These are phyloP conservation scores for Andrena hattorfiana DNA, from an alignment of 2,888 invertebrate species.

Conservation along the genomic window DNA sequence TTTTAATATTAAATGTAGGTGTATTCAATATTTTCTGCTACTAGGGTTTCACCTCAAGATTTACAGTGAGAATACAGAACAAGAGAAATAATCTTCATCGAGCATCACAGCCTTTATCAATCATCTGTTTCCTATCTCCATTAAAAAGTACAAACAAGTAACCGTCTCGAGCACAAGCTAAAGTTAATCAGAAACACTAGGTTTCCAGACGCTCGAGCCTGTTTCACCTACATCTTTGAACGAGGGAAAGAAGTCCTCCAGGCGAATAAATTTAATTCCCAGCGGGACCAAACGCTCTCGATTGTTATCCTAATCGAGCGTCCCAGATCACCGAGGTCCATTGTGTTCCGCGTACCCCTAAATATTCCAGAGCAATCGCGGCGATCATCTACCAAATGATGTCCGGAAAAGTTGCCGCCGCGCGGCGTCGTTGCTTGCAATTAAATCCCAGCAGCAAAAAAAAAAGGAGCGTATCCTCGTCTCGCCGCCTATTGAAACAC, in stretches of 20 bases:
- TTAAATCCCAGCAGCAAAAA: background rate
- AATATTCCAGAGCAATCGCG: background rate
- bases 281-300: background rate
- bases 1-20: no score
- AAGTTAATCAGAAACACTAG: no score
- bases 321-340: background rate
- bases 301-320: slow-evolving; percentile 10
- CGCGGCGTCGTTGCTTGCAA: background rate
- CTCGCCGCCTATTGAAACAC: background rate
- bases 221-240: background rate
- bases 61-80: no score
- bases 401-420: background rate
- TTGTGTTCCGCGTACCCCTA: background rate
- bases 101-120: no score
- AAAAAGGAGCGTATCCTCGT: background rate
- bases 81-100: no score
- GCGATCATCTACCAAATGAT: slow-evolving; percentile 3
- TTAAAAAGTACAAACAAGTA: no score
- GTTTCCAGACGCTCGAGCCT: no score
- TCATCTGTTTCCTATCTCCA: no score
- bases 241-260: background rate
- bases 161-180: no score
- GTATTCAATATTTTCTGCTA: no score
- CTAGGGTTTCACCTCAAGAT: no score
- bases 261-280: background rate